Evolutionary conservation across 1,140 invertebrate genomes (phyloP), one percentile per base, ranked within the genome.

Genomic region (Procambarus clarkii): DNA sequence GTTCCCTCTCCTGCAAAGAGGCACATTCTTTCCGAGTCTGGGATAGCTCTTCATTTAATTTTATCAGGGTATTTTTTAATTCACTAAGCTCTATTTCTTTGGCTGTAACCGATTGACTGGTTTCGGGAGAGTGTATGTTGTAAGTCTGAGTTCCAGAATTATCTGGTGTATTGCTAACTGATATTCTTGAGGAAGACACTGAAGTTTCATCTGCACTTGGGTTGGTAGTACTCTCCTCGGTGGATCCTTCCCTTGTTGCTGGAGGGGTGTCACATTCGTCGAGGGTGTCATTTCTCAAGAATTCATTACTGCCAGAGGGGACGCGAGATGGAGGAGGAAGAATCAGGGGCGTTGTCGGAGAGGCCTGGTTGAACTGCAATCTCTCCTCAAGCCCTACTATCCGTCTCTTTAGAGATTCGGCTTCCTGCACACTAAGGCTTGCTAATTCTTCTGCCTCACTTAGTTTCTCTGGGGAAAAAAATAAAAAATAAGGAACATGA

Each of bases 361-460:
- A 60, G 69, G 60, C 24, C 48, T 86, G 84, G 4, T 64, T 58
- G 54, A 84, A 64, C 74, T 91, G 58, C 45, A 91, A 54, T 44
- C 90, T 69, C 69, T 91, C 90, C 54, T 91, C 90, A 58, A 91
- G 84, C 46, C 77, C 85, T 18, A 58, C 21, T 87, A 91, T 86
- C 79, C 90, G 77, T 24, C 58, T 76, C 84, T 86, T 86, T 21
- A 91, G 85, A 21, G 77, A 79, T 64, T 91, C 90, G 48, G 90
- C 90, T 69, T 91, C 90, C 34, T 74, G 76, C 13, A 91, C 90
- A 76, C 84, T 91, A 54, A 87, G 45, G 58, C 71, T 71, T 46
- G 84, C 90, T 82, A 91, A 77, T 50, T 91, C 90, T 58, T 91
- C 90, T 4, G 90, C 90, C 80, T 91, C 78, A 82, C 84, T 86